Base-by-base conservation (phyloP, 2,888 invertebrate genomes). In the Chrysomela aeneicollis region DNA sequence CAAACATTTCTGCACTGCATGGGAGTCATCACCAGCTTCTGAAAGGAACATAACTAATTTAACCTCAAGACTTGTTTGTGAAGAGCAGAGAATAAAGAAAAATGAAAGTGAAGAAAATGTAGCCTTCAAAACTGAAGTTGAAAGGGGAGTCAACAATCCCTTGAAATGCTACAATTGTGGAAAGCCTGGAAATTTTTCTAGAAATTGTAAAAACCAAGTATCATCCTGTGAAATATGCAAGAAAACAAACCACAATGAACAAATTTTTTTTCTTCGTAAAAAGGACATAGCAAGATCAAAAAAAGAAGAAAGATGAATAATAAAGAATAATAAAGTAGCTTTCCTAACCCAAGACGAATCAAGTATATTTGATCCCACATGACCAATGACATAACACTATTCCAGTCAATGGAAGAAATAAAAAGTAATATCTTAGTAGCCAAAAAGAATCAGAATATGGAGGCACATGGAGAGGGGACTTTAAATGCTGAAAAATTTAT, bases 1-100 rank as follows among this genome's bases (percentile, higher is more conserved):
- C 78, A 76, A 77, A 76, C 50, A 65, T 42, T 70, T 68, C 32
- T 22, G 37, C 21, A 64, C 59, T 15, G 63, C 63, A 8, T 63
- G 67, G 67, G 61, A 70, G 12, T 63, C 67, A 3, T 51, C 61
- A n/a, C n/a, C n/a, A n/a, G n/a, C n/a, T n/a, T n/a, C n/a, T n/a
- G n/a, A n/a, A n/a, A n/a, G n/a, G n/a, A 22, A n/a, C 60, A 46
- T 69, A 35, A 50, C 54, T 17, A 37, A 68, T 19, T 81, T 64
- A 8, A 61, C 54, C 2, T 37, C 58, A 22, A 61, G 67, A 49
- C 53, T 65, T 21, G n/a, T 65, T 30, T 22, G 49, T 19, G 63
- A 65, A 61, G 65, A 68, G 61, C 19, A 10, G n/a, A 55, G 53
- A 50, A 32, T 52, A n/a, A 50, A 65, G 32, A 53, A 52, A 22